phyloP scores from a whole-genome alignment of 2,888 invertebrate species.

The Platycnemis pennipes region DNA sequence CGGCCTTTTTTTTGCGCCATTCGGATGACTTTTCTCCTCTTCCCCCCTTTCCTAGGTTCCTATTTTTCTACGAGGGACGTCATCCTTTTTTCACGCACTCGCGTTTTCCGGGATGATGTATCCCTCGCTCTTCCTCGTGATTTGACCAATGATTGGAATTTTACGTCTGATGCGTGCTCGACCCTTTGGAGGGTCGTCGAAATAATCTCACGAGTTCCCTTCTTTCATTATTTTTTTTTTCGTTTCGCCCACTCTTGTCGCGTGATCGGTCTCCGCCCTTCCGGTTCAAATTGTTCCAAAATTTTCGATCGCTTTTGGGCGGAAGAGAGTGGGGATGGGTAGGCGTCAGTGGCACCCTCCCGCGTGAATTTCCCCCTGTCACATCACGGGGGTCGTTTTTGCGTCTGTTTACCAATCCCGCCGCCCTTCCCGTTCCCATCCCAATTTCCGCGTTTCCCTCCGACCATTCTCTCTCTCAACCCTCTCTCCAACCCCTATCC shows the following conservation, averaged over 20 bases:
- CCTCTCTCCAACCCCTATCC: background rate
- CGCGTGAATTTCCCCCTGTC: background rate
- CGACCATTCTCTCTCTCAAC: background rate
- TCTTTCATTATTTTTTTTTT: background rate
- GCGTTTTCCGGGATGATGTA: background rate
- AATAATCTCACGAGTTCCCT: background rate
- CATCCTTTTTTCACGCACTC: too few relatives aligned
- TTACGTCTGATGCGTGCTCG: background rate
- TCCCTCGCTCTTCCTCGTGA: background rate
- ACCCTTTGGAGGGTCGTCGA: background rate
- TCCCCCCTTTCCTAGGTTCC: background rate
- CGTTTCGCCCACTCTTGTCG: background rate
- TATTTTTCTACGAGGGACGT: background rate
- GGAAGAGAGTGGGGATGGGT: background rate
- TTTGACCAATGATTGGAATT: background rate
- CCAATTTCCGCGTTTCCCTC: background rate
- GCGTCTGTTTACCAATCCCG: conserved; percentile 27
- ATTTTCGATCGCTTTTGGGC: background rate
- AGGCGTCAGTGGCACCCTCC: background rate
- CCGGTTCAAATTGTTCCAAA: background rate
- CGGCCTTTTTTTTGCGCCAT: background rate
- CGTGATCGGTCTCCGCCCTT: background rate
- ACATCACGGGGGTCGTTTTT: background rate
- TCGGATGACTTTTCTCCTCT: background rate
- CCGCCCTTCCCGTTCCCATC: background rate